These are phyloP conservation scores for Prunella strophiata DNA, from an alignment of 2,797 vertebrate genomes.

Conservation along the genomic window DNA sequence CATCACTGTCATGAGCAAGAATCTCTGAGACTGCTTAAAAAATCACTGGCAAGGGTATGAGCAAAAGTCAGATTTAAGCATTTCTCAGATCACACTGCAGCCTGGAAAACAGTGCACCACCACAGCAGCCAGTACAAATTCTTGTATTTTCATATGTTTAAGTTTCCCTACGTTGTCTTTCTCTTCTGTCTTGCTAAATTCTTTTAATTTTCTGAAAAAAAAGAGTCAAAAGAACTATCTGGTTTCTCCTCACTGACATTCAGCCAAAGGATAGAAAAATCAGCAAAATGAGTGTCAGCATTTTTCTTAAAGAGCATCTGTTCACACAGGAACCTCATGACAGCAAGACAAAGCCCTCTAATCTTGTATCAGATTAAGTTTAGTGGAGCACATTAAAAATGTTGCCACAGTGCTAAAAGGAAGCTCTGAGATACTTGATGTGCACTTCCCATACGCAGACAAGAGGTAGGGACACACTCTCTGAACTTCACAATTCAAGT, in stretches of 20 bases:
- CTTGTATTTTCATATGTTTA: background rate
- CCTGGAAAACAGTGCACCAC: background rate
- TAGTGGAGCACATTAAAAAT: background rate
- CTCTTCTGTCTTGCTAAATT: constrained; percentile 28
- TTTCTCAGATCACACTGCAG: background rate
- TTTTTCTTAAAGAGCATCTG: constrained; percentile 15
- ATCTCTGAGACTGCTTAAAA: background rate
- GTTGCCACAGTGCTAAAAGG: background rate
- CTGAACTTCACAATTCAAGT: background rate
- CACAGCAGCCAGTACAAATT: background rate
- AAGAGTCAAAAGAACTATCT: background rate
- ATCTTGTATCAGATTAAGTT: background rate
- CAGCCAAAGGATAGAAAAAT: constrained; percentile 17
- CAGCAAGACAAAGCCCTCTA: background rate
- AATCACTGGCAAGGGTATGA: background rate
- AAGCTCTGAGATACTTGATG: background rate
- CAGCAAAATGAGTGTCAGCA: background rate
- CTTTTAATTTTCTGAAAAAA: background rate
- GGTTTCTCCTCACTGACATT: constrained; percentile 12
- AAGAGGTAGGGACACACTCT: background rate
- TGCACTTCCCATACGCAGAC: background rate
- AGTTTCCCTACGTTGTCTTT: background rate
- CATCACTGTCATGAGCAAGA: background rate
- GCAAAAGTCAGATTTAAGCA: background rate
- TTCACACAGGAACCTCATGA: background rate